phyloP scores from a whole-genome alignment of 2,888 invertebrate genomes.

The Escarpia spicata region DNA sequence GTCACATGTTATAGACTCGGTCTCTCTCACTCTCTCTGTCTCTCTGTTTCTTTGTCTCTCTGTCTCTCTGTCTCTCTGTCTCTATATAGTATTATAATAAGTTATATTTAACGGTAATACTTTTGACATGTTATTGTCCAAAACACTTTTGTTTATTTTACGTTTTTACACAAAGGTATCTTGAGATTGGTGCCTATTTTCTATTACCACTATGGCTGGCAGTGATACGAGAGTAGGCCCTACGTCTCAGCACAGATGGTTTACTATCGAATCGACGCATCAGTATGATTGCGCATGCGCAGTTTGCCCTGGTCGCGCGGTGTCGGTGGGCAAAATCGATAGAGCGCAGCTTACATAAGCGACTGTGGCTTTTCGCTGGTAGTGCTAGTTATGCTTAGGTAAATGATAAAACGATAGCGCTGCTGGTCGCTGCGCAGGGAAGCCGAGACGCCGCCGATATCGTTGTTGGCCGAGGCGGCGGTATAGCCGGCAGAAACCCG shows the following conservation, averaged over 20 bases:
- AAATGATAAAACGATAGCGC: not conserved
- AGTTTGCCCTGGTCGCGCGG: not conserved
- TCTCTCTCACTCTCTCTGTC: too few species aligned
- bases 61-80: too few species aligned
- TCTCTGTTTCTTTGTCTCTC: too few species aligned
- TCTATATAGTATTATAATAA: too few species aligned
- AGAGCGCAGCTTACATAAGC: not conserved
- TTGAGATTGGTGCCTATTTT: too few species aligned
- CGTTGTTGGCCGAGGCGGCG: not conserved
- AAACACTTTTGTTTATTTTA: too few species aligned
- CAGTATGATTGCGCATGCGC: not conserved
- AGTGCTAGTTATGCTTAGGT: constrained; percentile 8
- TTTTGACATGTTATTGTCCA: too few species aligned
- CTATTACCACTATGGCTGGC: too few species aligned
- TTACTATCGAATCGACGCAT: not conserved
- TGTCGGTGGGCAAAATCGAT: not conserved
- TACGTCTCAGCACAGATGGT: not conserved
- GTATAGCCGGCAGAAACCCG: not conserved
- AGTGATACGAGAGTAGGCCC: too few species aligned
- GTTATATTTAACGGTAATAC: too few species aligned
- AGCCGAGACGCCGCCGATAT: not conserved
- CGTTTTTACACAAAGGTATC: too few species aligned
- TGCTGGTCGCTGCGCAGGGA: not conserved
- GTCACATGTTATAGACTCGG: too few species aligned
- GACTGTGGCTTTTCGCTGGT: not conserved